phyloP scores from a whole-genome alignment of 2,888 invertebrate genomes.

The Acanthoscelides obtectus region DNA sequence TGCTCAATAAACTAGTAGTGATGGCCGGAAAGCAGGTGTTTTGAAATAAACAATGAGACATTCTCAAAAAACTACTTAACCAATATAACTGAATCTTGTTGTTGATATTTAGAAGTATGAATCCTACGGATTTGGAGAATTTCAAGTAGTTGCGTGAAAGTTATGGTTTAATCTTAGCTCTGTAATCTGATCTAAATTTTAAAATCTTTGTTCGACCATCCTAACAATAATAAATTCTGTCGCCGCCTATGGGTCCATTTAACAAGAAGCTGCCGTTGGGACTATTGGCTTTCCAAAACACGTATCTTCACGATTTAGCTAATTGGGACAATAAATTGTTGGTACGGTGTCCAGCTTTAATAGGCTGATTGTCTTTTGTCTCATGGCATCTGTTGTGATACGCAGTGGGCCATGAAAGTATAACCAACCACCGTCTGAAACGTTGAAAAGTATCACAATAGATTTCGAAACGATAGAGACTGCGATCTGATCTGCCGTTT shows the following conservation, averaged over 20 bases:
- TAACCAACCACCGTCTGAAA: constrained; percentile 20
- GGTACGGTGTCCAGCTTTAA: constrained; percentile 49
- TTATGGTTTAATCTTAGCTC: too few relatives aligned
- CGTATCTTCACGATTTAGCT: constrained; percentile 52
- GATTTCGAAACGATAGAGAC: not conserved
- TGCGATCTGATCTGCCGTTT: not conserved
- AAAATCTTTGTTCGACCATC: too few relatives aligned
- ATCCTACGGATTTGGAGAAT: too few relatives aligned
- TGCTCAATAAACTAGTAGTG: too few relatives aligned
- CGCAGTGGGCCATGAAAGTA: constrained; percentile 38
- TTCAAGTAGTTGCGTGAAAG: too few relatives aligned
- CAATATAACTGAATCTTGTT: too few relatives aligned
- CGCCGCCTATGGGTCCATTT: not conserved
- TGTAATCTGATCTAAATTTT: too few relatives aligned
- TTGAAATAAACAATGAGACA: too few relatives aligned
- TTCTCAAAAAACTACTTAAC: too few relatives aligned
- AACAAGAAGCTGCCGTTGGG: constrained; percentile 36
- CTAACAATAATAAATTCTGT: not conserved
- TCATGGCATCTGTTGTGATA: constrained; percentile 45
- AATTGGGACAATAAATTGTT: constrained; percentile 55
- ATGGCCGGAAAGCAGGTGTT: too few relatives aligned
- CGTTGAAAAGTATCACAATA: not conserved
- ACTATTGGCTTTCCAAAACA: constrained; percentile 49
- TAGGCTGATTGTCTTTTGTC: constrained; percentile 51
- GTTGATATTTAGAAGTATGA: too few relatives aligned